Evolutionary conservation across 2,797 vertebrate genomes (phyloP), one percentile per base, ranked within the genome.

Genomic region (Sardinella longiceps): DNA sequence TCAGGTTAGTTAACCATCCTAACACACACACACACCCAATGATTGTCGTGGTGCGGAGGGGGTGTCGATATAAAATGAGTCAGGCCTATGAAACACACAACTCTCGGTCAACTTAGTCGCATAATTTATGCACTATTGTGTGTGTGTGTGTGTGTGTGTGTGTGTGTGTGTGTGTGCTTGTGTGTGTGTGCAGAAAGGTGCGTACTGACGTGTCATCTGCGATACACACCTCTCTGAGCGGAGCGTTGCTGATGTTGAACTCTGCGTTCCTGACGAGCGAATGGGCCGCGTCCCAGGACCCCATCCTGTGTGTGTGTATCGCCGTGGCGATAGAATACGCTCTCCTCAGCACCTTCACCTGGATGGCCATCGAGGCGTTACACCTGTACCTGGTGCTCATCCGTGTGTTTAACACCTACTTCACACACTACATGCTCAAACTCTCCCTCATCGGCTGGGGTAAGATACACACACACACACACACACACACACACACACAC

Each of bases 261-360:
- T 0, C 82, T 1, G 83, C 90, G 85, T 97, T 97, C 91, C 90
- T 96, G 86, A 85, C 95, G 87, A 95, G 88, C 0, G 86, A 94
- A 1, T 89, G 53, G 84, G 90, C 89, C 70, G 81, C 92, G 45
- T 66, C 0, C 0, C 2, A 80, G 83, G 11, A 5, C 2, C 18
- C 15, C 0, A 1, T 2, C 0, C 2, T 93, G 81, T 98, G 97
- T 45, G 86, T 89, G 85, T 84, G 90, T 15, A 80, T 94, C 0
- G 96, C 93, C 0, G 94, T 92, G 0, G 0, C 92, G 86, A 94
- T 95, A 70, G 96, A 97, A 86, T 97, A 94, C 90, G 94, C 93
- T 80, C 86, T 97, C 87, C 95, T 98, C 87, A 95, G 94, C 88
- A 93, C 90, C 85, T 97, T 97, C 92, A 96, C 95, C 86, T 97